phyloP scores from a whole-genome alignment of 2,888 invertebrate species.

The Cheilosia urbana region DNA sequence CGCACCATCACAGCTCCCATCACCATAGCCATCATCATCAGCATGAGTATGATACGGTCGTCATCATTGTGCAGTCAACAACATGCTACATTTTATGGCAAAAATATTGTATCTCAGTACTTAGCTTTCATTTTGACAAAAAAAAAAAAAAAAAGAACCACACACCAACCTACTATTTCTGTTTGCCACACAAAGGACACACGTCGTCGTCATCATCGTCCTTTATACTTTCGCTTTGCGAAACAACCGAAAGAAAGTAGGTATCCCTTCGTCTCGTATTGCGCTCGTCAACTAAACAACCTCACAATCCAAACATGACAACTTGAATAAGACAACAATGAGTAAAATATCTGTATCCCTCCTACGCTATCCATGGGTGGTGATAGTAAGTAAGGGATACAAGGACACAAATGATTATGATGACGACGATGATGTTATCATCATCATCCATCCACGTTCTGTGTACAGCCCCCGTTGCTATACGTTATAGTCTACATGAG shows the following conservation, averaged over 20 bases:
- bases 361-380: slow-evolving; percentile 39
- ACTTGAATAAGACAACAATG: slow-evolving; percentile 70
- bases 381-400: slow-evolving; percentile 22
- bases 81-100: slow-evolving; percentile 62
- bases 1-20: slow-evolving; percentile 44
- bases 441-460: slow-evolving; percentile 61
- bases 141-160: slow-evolving; percentile 26
- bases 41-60: slow-evolving; percentile 30
- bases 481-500: slow-evolving; percentile 27
- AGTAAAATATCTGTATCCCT: slow-evolving; percentile 53
- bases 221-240: slow-evolving; percentile 18
- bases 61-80: slow-evolving; percentile 61
- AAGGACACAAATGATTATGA: slow-evolving; percentile 69
- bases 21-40: slow-evolving; percentile 38
- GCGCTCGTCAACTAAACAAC: slow-evolving; percentile 31
- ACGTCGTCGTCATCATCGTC: slow-evolving; percentile 21
- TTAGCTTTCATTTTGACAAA: slow-evolving; percentile 45
- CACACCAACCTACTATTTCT: slow-evolving; percentile 1
- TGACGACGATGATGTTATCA: slow-evolving; percentile 61
- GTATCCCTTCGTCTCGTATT: background rate
- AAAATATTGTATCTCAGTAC: slow-evolving; percentile 63
- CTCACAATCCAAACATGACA: slow-evolving; percentile 64
- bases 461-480: slow-evolving; percentile 22
- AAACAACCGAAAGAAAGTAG: slow-evolving; percentile 37
- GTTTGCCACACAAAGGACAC: slow-evolving; percentile 52